Conservation (phyloP, 1,140 invertebrate genomes). For the Chironomus striatipennis region DNA sequence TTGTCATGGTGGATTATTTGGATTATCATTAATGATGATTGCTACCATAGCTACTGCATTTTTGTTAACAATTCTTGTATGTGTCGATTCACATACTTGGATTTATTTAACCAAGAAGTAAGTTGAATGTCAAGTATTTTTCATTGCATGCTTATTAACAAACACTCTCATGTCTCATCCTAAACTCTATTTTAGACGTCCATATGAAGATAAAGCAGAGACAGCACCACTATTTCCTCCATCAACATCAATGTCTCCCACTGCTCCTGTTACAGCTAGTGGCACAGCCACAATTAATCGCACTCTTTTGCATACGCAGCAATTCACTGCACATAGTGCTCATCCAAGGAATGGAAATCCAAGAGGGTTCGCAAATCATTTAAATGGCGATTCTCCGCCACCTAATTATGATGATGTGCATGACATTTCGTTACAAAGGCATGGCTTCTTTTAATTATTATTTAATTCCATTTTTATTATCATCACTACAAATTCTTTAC, state of each 20-base stretch:
- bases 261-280: constrained; percentile 29
- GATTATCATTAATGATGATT: constrained; percentile 66
- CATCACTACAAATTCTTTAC: not conserved
- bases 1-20: constrained; percentile 61
- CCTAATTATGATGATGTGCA: constrained; percentile 42
- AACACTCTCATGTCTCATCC: not conserved
- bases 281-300: constrained; percentile 39
- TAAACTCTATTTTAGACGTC: constrained; percentile 24
- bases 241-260: constrained; percentile 38
- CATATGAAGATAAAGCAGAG: constrained; percentile 35
- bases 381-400: constrained; percentile 32
- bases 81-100: constrained; percentile 94
- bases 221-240: constrained; percentile 37
- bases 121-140: not conserved
- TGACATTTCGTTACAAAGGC: constrained; percentile 37
- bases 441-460: constrained; percentile 30
- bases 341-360: constrained; percentile 32
- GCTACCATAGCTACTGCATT: constrained; percentile 64
- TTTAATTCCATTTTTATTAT: constrained; percentile 16
- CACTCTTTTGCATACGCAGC: constrained; percentile 39
- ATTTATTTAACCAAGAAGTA: constrained; percentile 78
- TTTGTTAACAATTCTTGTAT: constrained; percentile 80
- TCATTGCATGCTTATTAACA: not conserved
- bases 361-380: constrained; percentile 38
- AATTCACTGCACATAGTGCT: constrained; percentile 29